Conservation (phyloP, 1,140 invertebrate genomes). For the Diachasma alloeum region DNA sequence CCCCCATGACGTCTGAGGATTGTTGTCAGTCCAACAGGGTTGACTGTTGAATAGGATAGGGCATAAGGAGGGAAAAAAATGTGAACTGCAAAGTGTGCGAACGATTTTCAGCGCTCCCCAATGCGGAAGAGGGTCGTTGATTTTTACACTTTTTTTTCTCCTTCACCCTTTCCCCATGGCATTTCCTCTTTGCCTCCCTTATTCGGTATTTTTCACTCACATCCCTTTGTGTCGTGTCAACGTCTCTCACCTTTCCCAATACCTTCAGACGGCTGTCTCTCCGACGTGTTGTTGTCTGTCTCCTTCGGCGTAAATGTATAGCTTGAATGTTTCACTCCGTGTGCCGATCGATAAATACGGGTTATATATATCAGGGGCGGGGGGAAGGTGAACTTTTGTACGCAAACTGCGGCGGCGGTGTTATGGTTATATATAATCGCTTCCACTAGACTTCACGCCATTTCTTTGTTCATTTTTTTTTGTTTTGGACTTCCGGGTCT, state of each 20-base stretch:
- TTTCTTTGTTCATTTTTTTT: background rate
- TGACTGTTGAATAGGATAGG: background rate
- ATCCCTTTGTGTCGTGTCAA: background rate
- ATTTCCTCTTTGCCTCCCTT: slow-evolving; percentile 29
- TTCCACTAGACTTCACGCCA: background rate
- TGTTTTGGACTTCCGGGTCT: no score
- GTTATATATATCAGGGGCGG: background rate
- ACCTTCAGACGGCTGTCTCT: background rate
- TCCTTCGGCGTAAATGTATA: background rate
- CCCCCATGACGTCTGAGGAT: slow-evolving; percentile 4
- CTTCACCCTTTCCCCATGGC: slow-evolving; percentile 32
- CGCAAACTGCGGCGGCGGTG: background rate
- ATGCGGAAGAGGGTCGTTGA: background rate
- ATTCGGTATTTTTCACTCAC: background rate
- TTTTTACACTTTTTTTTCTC: slow-evolving; percentile 15
- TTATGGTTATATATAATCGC: background rate
- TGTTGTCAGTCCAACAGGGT: background rate
- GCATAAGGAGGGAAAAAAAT: background rate
- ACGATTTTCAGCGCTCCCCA: background rate
- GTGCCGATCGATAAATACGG: background rate
- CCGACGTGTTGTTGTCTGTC: background rate
- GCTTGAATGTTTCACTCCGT: background rate
- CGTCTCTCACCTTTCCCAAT: background rate
- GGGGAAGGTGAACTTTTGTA: background rate
- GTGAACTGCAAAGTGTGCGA: background rate